Evolutionary conservation across 1,140 invertebrate species (phyloP).

Genomic region (Diorhabda carinulata): DNA sequence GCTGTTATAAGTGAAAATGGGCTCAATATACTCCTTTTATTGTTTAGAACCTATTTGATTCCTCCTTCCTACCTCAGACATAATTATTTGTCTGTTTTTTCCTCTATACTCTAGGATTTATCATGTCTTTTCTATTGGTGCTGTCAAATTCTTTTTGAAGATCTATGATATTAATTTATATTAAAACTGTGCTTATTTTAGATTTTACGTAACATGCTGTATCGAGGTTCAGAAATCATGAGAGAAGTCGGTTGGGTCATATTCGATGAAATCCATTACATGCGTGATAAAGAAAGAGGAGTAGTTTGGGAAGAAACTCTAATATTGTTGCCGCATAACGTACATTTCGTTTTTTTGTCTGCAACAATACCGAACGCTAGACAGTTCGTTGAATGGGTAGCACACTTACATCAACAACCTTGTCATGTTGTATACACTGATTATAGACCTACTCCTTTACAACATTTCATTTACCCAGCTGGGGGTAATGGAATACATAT

Average conservation of each 20-base stretch:
- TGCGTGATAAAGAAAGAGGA: conserved; percentile 98
- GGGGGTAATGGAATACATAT: conserved; percentile 94
- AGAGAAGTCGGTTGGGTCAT: conserved; percentile 99
- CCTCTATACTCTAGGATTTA: too few species aligned
- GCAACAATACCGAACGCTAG: conserved; percentile 99
- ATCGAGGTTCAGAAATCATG: conserved; percentile 96
- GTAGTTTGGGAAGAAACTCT: conserved; percentile 99
- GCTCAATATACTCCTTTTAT: too few species aligned
- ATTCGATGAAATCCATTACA: conserved; percentile 99
- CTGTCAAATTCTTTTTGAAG: too few species aligned
- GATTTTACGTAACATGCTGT: conserved; percentile 98
- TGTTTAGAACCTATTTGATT: too few species aligned
- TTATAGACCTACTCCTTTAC: conserved; percentile 93
- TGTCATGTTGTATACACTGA: conserved; percentile 99
- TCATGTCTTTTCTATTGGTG: too few species aligned
- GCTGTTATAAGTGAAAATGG: too few species aligned
- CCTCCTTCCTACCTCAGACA: too few species aligned
- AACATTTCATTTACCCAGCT: conserved; percentile 96
- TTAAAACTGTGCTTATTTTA: conserved; percentile 39
- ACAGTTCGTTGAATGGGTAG: conserved; percentile 98
- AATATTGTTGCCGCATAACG: conserved; percentile 95
- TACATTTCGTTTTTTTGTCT: conserved; percentile 98
- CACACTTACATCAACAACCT: conserved; percentile 92
- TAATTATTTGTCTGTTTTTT: too few species aligned
- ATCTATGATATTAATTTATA: too few species aligned